phyloP scores from a whole-genome alignment of 1,140 invertebrate genomes.

The Panulirus ornatus region DNA sequence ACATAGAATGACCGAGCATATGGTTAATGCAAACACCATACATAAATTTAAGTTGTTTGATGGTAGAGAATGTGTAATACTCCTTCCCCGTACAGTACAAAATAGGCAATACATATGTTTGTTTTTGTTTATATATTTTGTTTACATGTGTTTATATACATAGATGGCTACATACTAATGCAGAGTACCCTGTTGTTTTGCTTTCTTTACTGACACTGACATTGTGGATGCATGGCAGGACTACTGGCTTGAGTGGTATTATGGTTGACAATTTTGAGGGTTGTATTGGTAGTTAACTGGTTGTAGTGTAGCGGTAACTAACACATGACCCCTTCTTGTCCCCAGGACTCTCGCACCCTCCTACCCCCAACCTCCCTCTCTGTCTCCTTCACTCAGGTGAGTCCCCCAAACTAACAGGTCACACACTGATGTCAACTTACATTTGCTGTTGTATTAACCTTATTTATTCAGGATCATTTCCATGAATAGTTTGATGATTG shows the following conservation, averaged over 20 bases:
- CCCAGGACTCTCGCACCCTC: constrained; percentile 56
- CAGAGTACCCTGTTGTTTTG: background rate
- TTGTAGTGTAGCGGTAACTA: constrained; percentile 29
- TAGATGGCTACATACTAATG: background rate
- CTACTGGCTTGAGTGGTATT: background rate
- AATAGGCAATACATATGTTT: too few relatives aligned
- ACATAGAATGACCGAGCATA: too few relatives aligned
- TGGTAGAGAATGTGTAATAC: too few relatives aligned
- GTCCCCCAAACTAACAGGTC: constrained; percentile 34
- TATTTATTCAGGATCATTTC: too few relatives aligned
- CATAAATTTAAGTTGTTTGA: too few relatives aligned
- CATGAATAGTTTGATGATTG: too few relatives aligned
- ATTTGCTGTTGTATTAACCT: background rate
- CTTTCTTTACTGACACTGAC: background rate
- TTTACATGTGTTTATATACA: too few relatives aligned
- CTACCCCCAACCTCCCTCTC: constrained; percentile 62
- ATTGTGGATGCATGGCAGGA: background rate
- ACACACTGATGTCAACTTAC: background rate
- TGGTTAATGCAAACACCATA: too few relatives aligned
- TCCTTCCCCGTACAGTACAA: too few relatives aligned
- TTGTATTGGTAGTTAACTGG: background rate
- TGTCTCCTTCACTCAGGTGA: constrained; percentile 65
- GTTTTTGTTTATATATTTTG: too few relatives aligned
- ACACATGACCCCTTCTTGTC: constrained; percentile 7
- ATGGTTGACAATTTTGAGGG: background rate